Percentiles rank a stretch among this genome's conserved stretches.
phyloP scores from a whole-genome alignment of 2,797 vertebrate species.

The Sebastolobus altivelis region DNA sequence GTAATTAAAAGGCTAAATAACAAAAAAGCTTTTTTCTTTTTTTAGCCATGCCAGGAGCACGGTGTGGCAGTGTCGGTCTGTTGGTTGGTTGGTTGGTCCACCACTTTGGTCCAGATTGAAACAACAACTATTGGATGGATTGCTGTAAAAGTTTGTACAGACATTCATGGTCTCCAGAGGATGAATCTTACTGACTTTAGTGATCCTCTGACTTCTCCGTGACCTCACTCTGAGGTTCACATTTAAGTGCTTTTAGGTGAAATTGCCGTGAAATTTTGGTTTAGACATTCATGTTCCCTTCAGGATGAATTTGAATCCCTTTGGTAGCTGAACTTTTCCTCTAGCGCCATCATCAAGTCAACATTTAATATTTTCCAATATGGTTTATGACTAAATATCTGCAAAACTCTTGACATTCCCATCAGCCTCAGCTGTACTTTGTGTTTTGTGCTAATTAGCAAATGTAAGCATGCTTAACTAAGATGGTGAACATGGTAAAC shows the following conservation, averaged over 20 bases:
- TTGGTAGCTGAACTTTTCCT: not conserved
- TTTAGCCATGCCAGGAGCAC: not conserved
- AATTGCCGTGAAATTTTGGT: not conserved
- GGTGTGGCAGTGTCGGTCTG: no score
- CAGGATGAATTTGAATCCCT: not conserved
- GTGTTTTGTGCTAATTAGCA: not conserved
- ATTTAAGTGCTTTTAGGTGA: not conserved
- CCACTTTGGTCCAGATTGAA: not conserved
- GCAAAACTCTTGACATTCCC: not conserved
- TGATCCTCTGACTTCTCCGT: not conserved
- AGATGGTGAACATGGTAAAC: constrained; percentile 1
- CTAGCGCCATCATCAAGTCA: not conserved
- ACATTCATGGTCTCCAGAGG: not conserved
- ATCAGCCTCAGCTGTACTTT: not conserved
- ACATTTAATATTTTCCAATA: not conserved
- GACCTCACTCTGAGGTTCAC: accelerated
- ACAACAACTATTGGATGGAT: not conserved
- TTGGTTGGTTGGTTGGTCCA: not conserved
- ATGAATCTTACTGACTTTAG: not conserved
- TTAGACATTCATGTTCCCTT: not conserved
- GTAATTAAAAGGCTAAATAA: not conserved
- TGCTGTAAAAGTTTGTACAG: not conserved
- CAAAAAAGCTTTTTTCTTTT: not conserved
- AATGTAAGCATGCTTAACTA: not conserved
- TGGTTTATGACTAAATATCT: not conserved